A percentile compares a stretch with the other conserved stretches of the same genome.
Conservation (phyloP, 2,888 invertebrate genomes). For the Cryptus viduatorius region DNA sequence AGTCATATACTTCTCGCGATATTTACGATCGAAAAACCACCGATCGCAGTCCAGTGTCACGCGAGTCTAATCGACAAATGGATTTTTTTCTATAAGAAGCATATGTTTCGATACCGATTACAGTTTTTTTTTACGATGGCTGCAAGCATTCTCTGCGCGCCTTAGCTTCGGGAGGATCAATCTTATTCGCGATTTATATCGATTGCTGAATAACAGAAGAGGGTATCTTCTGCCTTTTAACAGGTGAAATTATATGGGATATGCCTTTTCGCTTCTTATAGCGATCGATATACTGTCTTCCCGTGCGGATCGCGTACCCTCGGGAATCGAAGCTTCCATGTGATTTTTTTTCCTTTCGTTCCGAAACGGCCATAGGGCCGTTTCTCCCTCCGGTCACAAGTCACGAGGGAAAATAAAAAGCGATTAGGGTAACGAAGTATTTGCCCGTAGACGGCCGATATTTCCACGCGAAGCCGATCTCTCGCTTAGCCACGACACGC, state of each 20-base stretch:
- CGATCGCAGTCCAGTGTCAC: constrained; percentile 44
- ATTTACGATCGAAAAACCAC: background rate
- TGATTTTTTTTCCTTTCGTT: background rate
- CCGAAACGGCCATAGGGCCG: background rate
- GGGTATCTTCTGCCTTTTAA: no score
- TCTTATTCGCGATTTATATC: background rate
- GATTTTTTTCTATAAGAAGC: constrained; percentile 50
- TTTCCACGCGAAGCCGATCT: constrained; percentile 57
- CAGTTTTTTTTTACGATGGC: background rate
- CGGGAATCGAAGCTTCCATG: constrained; percentile 1
- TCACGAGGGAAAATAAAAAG: constrained; percentile 54
- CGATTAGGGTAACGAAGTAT: constrained; percentile 58
- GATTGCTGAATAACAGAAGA: no score
- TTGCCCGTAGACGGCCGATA: background rate
- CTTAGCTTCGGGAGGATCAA: background rate
- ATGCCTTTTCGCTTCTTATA: no score
- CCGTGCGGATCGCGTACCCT: constrained; percentile 48
- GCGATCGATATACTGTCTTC: background rate
- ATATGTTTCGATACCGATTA: constrained; percentile 26
- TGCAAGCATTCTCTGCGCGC: background rate
- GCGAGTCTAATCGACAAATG: constrained; percentile 80
- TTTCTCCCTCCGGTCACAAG: background rate
- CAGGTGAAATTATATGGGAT: no score
- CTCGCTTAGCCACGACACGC: constrained; percentile 21
- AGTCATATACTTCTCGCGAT: background rate